Base-by-base conservation (phyloP, 2,888 invertebrate genomes). In the Hirtodrosophila cameraria region DNA sequence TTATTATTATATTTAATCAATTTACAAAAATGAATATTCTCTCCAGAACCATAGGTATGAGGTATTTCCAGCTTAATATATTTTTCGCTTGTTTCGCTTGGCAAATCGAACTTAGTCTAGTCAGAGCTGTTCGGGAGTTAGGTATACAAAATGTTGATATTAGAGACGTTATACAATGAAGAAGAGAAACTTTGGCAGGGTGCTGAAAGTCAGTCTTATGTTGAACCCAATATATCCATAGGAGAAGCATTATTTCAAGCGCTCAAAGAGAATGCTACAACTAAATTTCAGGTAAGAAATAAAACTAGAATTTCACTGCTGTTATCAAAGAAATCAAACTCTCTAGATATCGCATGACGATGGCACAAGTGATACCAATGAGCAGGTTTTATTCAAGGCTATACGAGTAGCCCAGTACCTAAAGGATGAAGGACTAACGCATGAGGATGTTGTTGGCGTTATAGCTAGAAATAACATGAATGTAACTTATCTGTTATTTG, bases 401-500 rank as follows among this genome's bases (percentile, higher is more conserved):
- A 62, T 72, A 23, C 41, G 75, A 1, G 42, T 83, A 12, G 83
- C 81, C 0, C 68, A 64, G 31, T 50, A 61, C 13, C 45, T 79
- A 2, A 57, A 41, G 27, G 39, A 45, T 3, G 15, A 65, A n/a
- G 70, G 67, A 2, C 23, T 86, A 1, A 50, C 62, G 5, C 67
- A 79, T 20, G 53, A 66, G 11, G 70, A 87, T 54, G 49, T 85
- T 11, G 53, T 86, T 2, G 87, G 87, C 0, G 49, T 88, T 7
- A 54, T 81, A n/a, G 70, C 75, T 0, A 30, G 52, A 1, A 85
- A 82, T 50, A 57, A 49, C 8, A 49, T 61, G 0, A 53, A 64
- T 23, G 41, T 81, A 2, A 70, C 80, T 6, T 70, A 80, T 2
- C 20, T 79, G 1, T 28, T 75, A 3, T 58, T 75, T n/a, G 85